Base-by-base conservation (phyloP, 2,113 vertebrate genomes). In the Spheniscus mendiculus region DNA sequence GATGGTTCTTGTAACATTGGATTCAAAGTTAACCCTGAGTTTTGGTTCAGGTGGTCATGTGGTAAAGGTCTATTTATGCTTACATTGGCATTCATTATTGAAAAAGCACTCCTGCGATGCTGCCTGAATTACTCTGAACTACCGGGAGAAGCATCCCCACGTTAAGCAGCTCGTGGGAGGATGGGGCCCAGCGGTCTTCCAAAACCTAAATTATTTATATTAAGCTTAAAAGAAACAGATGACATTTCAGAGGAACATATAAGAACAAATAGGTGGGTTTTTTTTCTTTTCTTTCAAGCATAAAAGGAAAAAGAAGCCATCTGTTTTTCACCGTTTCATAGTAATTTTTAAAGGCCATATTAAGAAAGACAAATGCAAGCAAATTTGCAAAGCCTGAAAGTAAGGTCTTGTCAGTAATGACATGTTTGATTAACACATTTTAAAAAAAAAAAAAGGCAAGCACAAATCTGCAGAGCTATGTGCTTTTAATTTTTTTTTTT, bases 1-100 rank as follows among this genome's bases (percentile, higher is more conserved):
- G 77, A 81, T 69, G 82, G 49, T n/a, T 91, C 76, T 87, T 85
- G 56, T 90, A 40, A 19, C 47, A 0, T 4, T 45, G 87, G 53
- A 19, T 21, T 90, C n/a, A 6, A 42, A 67, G n/a, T 69, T 59
- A 66, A 15, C 20, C 6, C 42, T 12, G 20, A 21, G 11, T 38
- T 96, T 63, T 34, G 34, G 34, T 61, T 63, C 36, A 32, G 34
- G 42, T 4, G 55, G 10, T 62, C 1, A 0, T 15, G 17, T 62
- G 66, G 34, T 22, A 36, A 58, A n/a, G 18, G 14, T 38, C 32
- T 84, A 14, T 9, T 83, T 27, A 6, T 14, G 23, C 20, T 49
- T 38, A 25, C 4, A 0, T 21, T 27, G 56, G 9, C n/a, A 23
- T 2, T 6, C 1, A 0, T n/a, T 6, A 5, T 5, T 40, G 49